Conservation (phyloP, 2,888 invertebrate species). For the Marronus borbonicus region DNA sequence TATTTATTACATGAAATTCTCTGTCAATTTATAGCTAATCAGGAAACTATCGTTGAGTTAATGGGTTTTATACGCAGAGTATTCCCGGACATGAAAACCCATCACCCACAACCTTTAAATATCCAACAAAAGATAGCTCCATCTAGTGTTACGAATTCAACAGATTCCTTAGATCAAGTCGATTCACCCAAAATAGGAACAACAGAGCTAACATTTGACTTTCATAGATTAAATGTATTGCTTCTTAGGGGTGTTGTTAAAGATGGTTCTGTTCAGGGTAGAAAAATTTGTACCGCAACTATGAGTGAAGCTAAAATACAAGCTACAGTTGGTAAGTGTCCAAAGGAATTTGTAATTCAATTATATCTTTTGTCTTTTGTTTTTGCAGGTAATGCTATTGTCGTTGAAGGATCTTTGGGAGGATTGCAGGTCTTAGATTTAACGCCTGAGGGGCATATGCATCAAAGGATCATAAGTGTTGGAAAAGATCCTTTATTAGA, state of each 20-base stretch:
- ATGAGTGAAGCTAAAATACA: constrained; percentile 92
- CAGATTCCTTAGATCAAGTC: constrained; percentile 62
- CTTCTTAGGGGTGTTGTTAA: constrained; percentile 85
- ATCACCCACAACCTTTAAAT: constrained; percentile 60
- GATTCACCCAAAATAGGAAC: constrained; percentile 72
- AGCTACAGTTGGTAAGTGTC: constrained; percentile 80
- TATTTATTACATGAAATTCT: background rate
- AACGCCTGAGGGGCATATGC: constrained; percentile 86
- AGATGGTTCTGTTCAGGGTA: constrained; percentile 80
- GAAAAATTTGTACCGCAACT: constrained; percentile 95
- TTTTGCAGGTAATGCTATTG: constrained; percentile 69
- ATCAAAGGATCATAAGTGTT: constrained; percentile 89
- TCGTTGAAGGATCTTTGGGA: constrained; percentile 90
- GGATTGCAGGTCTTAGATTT: constrained; percentile 93
- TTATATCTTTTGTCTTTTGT: constrained; percentile 2
- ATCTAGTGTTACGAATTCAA: constrained; percentile 62
- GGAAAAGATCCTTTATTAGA: constrained; percentile 83
- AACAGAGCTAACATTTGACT: constrained; percentile 92
- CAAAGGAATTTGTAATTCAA: background rate
- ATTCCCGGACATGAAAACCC: constrained; percentile 69
- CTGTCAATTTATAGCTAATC: constrained; percentile 79
- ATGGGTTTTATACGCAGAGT: constrained; percentile 90
- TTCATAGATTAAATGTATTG: constrained; percentile 91
- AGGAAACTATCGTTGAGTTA: constrained; percentile 94
- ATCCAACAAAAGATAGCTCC: constrained; percentile 61